Evolutionary conservation across 2,888 invertebrate genomes (phyloP), one percentile per base, ranked within the genome.

Genomic region (Chromoteleia sp.): DNA sequence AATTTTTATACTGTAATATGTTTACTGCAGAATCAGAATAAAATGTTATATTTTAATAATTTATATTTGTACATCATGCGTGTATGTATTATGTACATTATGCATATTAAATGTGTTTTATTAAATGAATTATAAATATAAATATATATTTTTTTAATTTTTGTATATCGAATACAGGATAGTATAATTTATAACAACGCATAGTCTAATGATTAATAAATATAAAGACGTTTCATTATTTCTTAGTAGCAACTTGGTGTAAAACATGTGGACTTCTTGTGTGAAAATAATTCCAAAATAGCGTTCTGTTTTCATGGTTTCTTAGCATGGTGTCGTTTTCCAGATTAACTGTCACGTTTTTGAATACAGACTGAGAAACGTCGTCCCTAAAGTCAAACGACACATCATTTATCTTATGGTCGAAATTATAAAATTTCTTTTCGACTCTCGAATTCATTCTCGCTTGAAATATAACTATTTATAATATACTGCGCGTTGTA

Each of bases 191-290:
- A n/a, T n/a, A n/a, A n/a, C n/a, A n/a, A n/a, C n/a, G n/a, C n/a
- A n/a, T n/a, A n/a, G n/a, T n/a, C n/a, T n/a, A n/a, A n/a, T n/a
- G 39, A 39, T 12, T 5, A 19, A 43, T 8, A 19, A 43, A 7
- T 43, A 8, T 19, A 45, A 6, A 48, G 1, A 2, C 3, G 4
- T 48, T 43, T 25, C 25, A n/a, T 48, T 21, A 21, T 1, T 21
- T 48, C 21, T 48, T 48, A 12, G 4, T 61, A 43, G 41, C 21
- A 25, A 15, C 30, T 2, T 43, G n/a, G 33, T 33, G 14, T 12
- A n/a, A 54, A 73, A 73, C 52, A 73, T 8, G 14, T 73, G 63
- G 29, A 12, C 43, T 17, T 8, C 73, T 30, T 63, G 54, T 63
- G 54, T 21, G 33, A 43, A 43, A 63, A 41, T 15, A 61, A 54